Evolutionary conservation across 2,888 invertebrate species (phyloP), one percentile per base, ranked within the genome.

Genomic region (Eristalis tenax): DNA sequence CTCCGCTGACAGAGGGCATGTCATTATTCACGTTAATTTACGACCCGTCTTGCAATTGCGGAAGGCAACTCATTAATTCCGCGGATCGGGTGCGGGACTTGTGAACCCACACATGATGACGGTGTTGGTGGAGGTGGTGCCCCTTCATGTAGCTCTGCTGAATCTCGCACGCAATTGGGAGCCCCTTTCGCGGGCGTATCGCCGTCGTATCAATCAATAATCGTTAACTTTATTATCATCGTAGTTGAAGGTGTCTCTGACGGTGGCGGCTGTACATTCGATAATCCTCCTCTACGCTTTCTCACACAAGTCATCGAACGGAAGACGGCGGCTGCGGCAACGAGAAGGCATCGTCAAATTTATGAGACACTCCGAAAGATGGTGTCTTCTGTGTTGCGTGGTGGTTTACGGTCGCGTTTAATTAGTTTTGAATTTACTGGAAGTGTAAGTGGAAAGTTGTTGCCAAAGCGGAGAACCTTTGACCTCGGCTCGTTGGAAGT

Each of bases 201-300:
- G 40, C 22, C 69, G 40, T 50, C 69, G 59, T 70, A 74, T 75
- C 78, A 82, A 83, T 85, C 81, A 77, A 85, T 86, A 86, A 78
- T 83, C 74, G 78, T 86, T 83, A 86, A 74, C 63, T 82, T 82
- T 82, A 85, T 77, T 69, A 82, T 73, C 65, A 77, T 77, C 77
- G 68, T 23, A 66, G 68, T 56, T 26, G 68, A 22, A 18, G 50
- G 50, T 18, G 50, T 18, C 50, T 28, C n/a, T 22, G 6, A n/a
- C 28, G 35, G 23, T 15, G 57, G 73, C 43, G 43, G 57, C 65
- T 56, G 28, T 70, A 40, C 69, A 43, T 83, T 83, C 79, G 79
- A n/a, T 22, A 61, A 70, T 65, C 69, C 32, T 64, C 63, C 38
- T 15, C 57, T 13, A n/a, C 59, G 23, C 11, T 59, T 35, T 40